Evolutionary conservation across 2,113 vertebrate genomes (phyloP), one percentile per base, ranked within the genome.

Genomic region (Corynorhinus townsendii): DNA sequence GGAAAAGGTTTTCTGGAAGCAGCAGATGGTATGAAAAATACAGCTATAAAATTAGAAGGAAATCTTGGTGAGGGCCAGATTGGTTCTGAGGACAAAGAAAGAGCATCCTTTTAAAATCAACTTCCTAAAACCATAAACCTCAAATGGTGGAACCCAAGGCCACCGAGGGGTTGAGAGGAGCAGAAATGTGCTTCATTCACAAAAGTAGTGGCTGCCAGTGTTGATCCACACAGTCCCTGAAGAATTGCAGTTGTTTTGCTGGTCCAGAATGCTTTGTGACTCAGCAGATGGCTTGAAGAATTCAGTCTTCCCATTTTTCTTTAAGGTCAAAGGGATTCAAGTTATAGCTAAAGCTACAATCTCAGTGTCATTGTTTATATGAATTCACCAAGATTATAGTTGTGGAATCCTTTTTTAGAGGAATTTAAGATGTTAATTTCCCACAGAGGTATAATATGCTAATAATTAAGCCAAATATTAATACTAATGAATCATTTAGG

Each of bases 321-420:
- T 80, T 90, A 91, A 80, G 87, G 76, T 90, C 59, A 87, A 62
- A 94, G 79, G 80, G 66, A 85, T 96, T 90, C 90, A 85, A 88
- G 59, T 90, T 86, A 93, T 91, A 87, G 76, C 56, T 85, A 71
- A 91, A 89, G 64, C 84, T 76, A 35, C 30, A 80, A 35, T 92
- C 45, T 91, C 62, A 54, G 16, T 92, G 95, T 62, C 88, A 38
- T 95, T 68, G 19, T 91, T 93, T 84, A 95, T 94, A 80, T 84
- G 56, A 91, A 94, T 75, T 94, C 33, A 28, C 38, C 45, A 71
- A 56, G 85, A 73, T 76, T 43, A 20, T 43, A 66, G 56, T 54
- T 38, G 4, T 87, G 68, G 52, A 76, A 87, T 95, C 71, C 22
- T 59, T 64, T 72, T 66, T 92, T 62, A 2, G 85, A 86, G 54